Evolutionary conservation across 2,888 invertebrate genomes (phyloP).

Genomic region (Tenodera sinensis): DNA sequence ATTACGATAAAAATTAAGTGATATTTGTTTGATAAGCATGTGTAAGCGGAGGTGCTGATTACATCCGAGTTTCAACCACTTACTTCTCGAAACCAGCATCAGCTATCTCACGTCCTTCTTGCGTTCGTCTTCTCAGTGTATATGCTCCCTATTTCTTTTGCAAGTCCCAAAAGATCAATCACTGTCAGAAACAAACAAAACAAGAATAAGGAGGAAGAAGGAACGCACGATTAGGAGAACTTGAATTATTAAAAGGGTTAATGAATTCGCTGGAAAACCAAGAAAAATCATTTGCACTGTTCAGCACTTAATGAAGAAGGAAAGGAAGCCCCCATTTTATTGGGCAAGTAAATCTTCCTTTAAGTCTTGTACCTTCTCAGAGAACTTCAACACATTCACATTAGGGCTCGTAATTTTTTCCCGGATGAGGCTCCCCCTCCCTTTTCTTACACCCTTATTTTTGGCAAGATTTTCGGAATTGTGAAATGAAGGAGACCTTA

Average conservation of each 20-base stretch:
- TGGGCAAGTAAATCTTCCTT: background rate
- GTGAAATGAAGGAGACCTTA: background rate
- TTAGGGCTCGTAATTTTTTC: constrained; percentile 4
- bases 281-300: background rate
- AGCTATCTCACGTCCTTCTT: no score
- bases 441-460: background rate
- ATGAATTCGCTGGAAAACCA: background rate
- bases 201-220: background rate
- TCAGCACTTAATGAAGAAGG: background rate
- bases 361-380: background rate
- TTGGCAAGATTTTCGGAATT: background rate
- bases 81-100: no score
- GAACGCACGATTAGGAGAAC: background rate
- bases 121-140: background rate
- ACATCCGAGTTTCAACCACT: no score
- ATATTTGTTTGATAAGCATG: no score
- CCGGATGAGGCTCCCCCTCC: background rate
- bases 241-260: background rate
- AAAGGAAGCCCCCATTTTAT: background rate
- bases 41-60: no score
- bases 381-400: background rate
- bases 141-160: background rate
- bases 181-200: background rate
- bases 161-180: background rate
- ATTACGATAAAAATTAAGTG: no score